A percentile compares a stretch with the other conserved stretches of the same genome.
These are phyloP conservation scores for Genyomyrus donnyi DNA, from an alignment of 2,113 vertebrate genomes.

Conservation along the genomic window DNA sequence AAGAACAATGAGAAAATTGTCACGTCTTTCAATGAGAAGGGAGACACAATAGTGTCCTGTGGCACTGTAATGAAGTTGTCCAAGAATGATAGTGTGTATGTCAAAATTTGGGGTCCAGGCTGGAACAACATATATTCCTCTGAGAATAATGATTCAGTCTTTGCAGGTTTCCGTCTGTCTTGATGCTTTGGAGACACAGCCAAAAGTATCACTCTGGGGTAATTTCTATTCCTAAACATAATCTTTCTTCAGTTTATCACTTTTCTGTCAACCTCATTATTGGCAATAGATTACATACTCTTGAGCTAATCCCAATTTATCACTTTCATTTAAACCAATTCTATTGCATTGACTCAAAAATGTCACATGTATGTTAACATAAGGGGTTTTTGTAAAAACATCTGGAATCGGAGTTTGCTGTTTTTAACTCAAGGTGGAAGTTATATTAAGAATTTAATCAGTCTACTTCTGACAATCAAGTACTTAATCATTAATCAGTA, in stretches of 20 bases:
- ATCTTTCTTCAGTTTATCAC: too few relatives aligned
- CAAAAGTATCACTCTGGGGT: neutral
- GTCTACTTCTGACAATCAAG: neutral
- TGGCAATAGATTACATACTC: neutral
- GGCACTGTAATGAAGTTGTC: neutral
- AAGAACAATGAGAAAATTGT: neutral
- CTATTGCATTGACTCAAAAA: neutral
- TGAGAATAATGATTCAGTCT: neutral
- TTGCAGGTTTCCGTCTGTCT: neutral
- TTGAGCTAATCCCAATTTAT: neutral
- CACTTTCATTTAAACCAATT: neutral
- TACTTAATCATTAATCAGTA: neutral
- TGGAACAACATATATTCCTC: neutral
- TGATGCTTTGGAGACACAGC: neutral
- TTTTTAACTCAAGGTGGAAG: too few relatives aligned
- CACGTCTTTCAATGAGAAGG: rapidly evolving
- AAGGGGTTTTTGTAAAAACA: too few relatives aligned
- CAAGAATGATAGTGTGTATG: neutral
- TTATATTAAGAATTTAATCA: neutral
- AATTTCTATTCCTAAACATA: neutral
- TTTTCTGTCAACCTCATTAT: neutral
- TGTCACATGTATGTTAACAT: neutral
- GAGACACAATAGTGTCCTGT: neutral
- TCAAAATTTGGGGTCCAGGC: neutral
- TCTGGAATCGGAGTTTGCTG: neutral